Evolutionary conservation across 2,797 vertebrate species (phyloP).

Genomic region (Meriones psammophilus): DNA sequence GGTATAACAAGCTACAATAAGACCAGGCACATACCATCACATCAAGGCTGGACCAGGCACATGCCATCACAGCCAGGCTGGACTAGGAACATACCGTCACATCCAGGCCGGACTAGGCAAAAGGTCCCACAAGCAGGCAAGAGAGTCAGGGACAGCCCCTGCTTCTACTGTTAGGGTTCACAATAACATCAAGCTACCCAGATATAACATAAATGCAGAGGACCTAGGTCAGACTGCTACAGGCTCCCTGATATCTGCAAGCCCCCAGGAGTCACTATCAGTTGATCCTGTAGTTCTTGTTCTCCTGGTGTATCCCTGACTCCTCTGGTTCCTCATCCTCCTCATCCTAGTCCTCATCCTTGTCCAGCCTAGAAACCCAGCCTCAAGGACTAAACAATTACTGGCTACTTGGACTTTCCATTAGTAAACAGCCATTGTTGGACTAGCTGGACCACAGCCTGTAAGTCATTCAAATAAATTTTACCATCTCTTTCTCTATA

Average conservation of each 20-base stretch:
- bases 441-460: neutral
- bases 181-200: too few species aligned
- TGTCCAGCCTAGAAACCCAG: neutral
- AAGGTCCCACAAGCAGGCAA: too few species aligned
- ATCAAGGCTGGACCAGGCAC: neutral
- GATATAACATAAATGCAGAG: neutral
- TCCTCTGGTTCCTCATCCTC: neutral
- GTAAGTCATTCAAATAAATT: neutral
- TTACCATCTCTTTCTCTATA: neutral
- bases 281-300: neutral
- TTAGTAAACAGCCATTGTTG: neutral
- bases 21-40: neutral
- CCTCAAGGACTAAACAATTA: neutral
- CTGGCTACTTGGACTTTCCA: neutral
- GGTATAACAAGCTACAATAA: neutral
- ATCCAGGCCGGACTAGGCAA: neutral
- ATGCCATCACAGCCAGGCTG: neutral
- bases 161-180: too few species aligned
- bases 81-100: neutral
- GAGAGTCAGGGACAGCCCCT: too few species aligned
- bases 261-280: neutral
- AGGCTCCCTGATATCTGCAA: neutral
- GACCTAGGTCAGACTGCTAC: neutral
- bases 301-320: neutral
- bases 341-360: neutral